Evolutionary conservation across 1,140 invertebrate species (phyloP), one percentile per base, ranked within the genome.

Genomic region (Episyrphus balteatus): DNA sequence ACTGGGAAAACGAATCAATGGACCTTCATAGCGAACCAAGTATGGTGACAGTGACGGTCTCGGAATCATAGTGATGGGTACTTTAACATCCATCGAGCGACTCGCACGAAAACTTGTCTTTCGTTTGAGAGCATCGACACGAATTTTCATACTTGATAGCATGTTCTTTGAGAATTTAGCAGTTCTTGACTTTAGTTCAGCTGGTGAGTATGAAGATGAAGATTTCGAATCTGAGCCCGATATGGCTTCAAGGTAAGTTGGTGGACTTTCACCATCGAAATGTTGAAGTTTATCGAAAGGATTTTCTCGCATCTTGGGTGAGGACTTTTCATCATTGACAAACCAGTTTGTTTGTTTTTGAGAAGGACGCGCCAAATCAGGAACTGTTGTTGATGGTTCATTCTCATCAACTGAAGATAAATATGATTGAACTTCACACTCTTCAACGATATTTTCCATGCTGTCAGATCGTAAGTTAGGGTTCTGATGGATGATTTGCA

Each of bases 401-500:
- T 56, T 53, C 18, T 61, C 51, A 1, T 54, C 54, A 11, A 53
- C 3, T 8, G 51, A 53, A 18, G 56, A 49, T n/a, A 66, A 48
- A 44, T 53, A 63, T 12, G 59, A 55, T 12, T 52, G 49, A 2
- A 50, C 49, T 17, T 10, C 26, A 8, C 33, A 26, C 15, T 43
- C 48, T 7, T 61, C 55, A 15, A 58, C 11, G 36, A 66, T 59
- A 19, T 63, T 58, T 50, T 66, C 60, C 50, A 55, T 56, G 44
- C 61, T 65, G 18, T 66, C 59, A 6, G 59, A 61, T 1, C 61
- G 47, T 31, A 63, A 39, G 13, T 57, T 57, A 5, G 57, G 53
- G 44, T 67, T 66, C 50, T 63, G 64, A 48, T 66, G 61, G n/a
- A 66, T 52, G n/a, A 66, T 66, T 40, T 59, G 54, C 2, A 53